These are phyloP conservation scores for Nannoperca australis DNA, from an alignment of 2,797 vertebrate genomes.

Conservation along the genomic window DNA sequence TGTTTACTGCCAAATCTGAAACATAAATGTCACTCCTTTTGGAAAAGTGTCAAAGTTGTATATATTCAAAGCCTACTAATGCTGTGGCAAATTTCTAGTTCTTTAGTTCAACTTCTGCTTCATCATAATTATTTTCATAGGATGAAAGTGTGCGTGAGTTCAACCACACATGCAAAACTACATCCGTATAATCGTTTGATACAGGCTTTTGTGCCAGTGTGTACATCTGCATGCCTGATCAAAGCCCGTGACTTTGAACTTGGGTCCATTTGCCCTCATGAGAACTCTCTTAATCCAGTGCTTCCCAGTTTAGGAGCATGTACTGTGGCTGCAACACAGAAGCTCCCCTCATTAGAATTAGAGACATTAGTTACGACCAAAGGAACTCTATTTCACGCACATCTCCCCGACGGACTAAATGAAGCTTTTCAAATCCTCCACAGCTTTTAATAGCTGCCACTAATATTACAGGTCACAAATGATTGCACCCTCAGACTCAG, in stretches of 20 bases:
- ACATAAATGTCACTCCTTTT: conserved; percentile 31
- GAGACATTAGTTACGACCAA: conserved; percentile 84
- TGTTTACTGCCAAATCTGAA: conserved; percentile 31
- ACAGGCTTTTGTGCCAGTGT: conserved; percentile 54
- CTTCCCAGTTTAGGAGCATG: conserved; percentile 78
- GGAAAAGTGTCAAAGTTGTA: conserved; percentile 42
- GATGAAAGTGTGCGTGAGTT: conserved; percentile 50
- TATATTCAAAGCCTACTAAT: conserved; percentile 34
- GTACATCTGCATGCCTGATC: conserved; percentile 51
- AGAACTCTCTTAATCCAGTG: conserved; percentile 75
- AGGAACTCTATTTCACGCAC: conserved; percentile 84
- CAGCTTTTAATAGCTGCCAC: conserved; percentile 83
- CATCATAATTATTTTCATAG: conserved; percentile 40
- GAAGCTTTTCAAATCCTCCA: conserved; percentile 82
- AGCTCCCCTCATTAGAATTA: conserved; percentile 77
- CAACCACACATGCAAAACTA: conserved; percentile 30
- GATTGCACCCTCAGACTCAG: conserved; percentile 76
- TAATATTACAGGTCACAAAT: conserved; percentile 84
- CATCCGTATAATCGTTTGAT: conserved; percentile 45
- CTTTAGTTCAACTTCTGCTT: conserved; percentile 7
- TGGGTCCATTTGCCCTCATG: conserved; percentile 75
- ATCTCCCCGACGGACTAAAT: conserved; percentile 81
- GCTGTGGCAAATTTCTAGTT: conserved; percentile 25
- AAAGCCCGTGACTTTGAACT: conserved; percentile 71
- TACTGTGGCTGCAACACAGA: conserved; percentile 61